Base-by-base conservation (phyloP, 2,888 invertebrate genomes). In the Hanleya hanleyi region DNA sequence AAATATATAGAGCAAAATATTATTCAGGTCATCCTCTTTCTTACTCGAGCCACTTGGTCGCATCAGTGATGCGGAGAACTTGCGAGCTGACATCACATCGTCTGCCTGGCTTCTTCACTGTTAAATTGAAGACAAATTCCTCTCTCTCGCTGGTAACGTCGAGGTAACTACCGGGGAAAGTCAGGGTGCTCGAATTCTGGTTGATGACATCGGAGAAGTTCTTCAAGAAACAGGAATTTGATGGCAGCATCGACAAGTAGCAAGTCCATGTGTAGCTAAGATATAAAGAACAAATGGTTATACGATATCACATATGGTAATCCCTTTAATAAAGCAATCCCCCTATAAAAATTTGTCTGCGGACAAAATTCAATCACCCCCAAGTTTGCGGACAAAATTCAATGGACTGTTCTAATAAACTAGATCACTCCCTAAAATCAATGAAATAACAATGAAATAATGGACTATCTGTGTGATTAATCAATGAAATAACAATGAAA, bases 41-140 rank as follows among this genome's bases (percentile, higher is more conserved):
- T n/a, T n/a, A n/a, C n/a, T n/a, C n/a, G n/a, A n/a, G n/a, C n/a
- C n/a, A n/a, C n/a, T n/a, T n/a, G n/a, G n/a, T 29, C 26, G 57
- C 4, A 26, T 26, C 57, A 4, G 29, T 4, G 2, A 57, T 15
- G 4, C 75, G 51, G 18, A 87, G 77, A 22, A 86, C 81, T 70
- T 88, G 86, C 29, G 76, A 77, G 6, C 80, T 71, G n/a, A 72
- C 70, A n/a, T 71, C 67, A 9, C 69, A 69, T 26, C 67, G 49
- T 7, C 76, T 71, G 32, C 77, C 78, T 0, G 74, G 67, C 18
- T 78, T 68, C 2, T 71, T 80, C 33, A 87, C 80, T 2, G 81
- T 86, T 68, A 88, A 73, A 12, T 76, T 81, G 70, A 88, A 78
- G 64, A 83, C 68, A 75, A 86, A 83, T 70, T 84, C 65, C 36